Evolutionary conservation across 2,797 vertebrate genomes (phyloP).

Genomic region (Gymnoscopelus microlampas): DNA sequence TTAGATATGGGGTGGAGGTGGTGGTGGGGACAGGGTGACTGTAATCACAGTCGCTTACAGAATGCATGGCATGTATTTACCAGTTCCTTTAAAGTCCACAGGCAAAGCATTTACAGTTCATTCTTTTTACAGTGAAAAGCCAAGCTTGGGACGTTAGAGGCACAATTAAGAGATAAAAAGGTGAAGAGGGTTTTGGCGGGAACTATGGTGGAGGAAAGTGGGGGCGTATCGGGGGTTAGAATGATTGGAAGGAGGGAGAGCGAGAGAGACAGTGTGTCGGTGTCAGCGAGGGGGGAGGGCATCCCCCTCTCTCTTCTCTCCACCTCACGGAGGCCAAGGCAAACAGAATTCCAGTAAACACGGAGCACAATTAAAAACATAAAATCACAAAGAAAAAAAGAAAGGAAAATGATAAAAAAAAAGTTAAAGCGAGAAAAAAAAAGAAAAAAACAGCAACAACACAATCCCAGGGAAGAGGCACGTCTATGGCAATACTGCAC

Average conservation of each 20-base stretch:
- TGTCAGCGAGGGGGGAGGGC: slow-evolving; percentile 24
- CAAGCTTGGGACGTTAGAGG: slow-evolving; percentile 30
- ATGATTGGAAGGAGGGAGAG: not conserved
- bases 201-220: slow-evolving; percentile 8
- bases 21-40: slow-evolving; percentile 34
- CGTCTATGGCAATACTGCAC: slow-evolving; percentile 24
- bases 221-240: not conserved
- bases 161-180: slow-evolving; percentile 7
- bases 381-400: slow-evolving; percentile 45
- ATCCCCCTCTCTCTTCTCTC: slow-evolving; percentile 22
- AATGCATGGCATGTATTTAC: slow-evolving; percentile 35
- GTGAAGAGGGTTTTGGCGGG: slow-evolving; percentile 9
- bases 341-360: slow-evolving; percentile 45
- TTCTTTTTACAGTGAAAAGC: slow-evolving; percentile 23
- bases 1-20: slow-evolving; percentile 22
- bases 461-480: slow-evolving; percentile 47
- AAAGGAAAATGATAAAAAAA: slow-evolving; percentile 18
- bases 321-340: slow-evolving; percentile 41
- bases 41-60: slow-evolving; percentile 30
- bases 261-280: slow-evolving; percentile 6
- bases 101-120: slow-evolving; percentile 28
- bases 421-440: slow-evolving; percentile 34
- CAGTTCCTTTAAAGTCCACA: slow-evolving; percentile 35
- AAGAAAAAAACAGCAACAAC: slow-evolving; percentile 56
- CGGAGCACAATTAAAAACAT: slow-evolving; percentile 64